Base-by-base conservation (phyloP, 2,113 vertebrate species). In the Colossoma macropomum region DNA sequence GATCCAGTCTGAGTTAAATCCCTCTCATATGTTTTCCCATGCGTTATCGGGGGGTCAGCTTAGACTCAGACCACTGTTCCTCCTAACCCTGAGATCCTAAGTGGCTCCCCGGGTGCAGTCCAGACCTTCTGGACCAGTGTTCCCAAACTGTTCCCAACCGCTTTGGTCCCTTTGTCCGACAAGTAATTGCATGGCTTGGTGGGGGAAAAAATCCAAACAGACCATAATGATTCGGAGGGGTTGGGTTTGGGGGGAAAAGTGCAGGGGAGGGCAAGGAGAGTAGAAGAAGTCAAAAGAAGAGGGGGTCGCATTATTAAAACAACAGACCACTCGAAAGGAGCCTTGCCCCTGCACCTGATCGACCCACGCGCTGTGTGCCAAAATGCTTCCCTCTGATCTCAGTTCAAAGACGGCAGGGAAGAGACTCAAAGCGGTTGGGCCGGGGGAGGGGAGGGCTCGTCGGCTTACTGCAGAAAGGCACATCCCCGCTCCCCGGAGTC, bases 371-470 rank as follows among this genome's bases (percentile, higher is more conserved):
- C 79, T 88, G 84, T 89, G 86, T 88, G 92, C 92, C 92, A 93
- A 93, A 93, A 91, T 73, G 72, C 83, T 89, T 83, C 85, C 65
- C 86, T 95, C 92, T 94, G 94, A 95, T 95, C 92, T 92, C 28
- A 85, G 92, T 94, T 95, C 94, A 95, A 94, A 95, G 92, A 86
- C 92, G 90, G 91, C 87, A 90, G 91, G 91, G 87, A 92, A 92
- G 93, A 90, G 81, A 81, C 93, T 94, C 91, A 94, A 94, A 94
- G 91, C 89, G 86, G 92, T 92, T 86, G 83, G 85, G 88, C 86
- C 87, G 84, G 83, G 79, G 72, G 71, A 76, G 69, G 63, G 84
- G 82, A 87, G 88, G 83, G 86, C 79, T 86, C 86, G 89, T 88
- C 87, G 88, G 86, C 90, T 92, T 88, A 77, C 88, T 83, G 84